These are phyloP conservation scores for Nomada ferruginata DNA, from an alignment of 2,888 invertebrate species.

Conservation along the genomic window DNA sequence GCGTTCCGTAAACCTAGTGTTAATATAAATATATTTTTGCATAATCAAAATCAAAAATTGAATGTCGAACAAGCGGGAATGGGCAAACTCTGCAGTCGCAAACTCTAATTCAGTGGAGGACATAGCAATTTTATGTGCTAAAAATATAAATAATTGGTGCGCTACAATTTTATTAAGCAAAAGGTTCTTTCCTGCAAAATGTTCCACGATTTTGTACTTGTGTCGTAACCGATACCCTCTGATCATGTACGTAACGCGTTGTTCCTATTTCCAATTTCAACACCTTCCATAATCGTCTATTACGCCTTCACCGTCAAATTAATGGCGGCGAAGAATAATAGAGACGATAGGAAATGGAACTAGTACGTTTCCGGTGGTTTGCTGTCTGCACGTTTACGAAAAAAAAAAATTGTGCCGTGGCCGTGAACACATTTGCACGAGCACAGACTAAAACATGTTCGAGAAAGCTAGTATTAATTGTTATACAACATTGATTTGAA, in stretches of 20 bases:
- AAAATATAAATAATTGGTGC: background rate
- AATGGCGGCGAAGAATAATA: slow-evolving; percentile 33
- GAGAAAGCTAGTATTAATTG: too few species aligned
- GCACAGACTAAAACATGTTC: too few species aligned
- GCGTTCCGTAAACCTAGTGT: too few species aligned
- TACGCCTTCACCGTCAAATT: slow-evolving; percentile 32
- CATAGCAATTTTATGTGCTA: too few species aligned
- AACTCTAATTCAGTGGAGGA: too few species aligned
- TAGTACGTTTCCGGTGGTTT: slow-evolving; percentile 28
- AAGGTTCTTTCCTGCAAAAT: background rate
- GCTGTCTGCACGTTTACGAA: background rate
- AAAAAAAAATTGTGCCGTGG: background rate
- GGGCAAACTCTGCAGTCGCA: too few species aligned
- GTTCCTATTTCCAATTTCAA: slow-evolving; percentile 32
- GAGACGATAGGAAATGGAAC: slow-evolving; percentile 39
- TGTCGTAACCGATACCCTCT: background rate
- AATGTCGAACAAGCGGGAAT: too few species aligned
- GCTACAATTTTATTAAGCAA: background rate
- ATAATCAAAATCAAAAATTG: too few species aligned
- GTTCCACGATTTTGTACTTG: background rate
- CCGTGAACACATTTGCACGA: slow-evolving; percentile 6
- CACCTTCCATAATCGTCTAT: background rate
- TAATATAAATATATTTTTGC: too few species aligned
- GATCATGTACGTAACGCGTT: background rate
- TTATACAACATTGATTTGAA: too few species aligned